These are phyloP conservation scores for Cephus sareptanus DNA, from an alignment of 2,888 invertebrate species.

Conservation along the genomic window DNA sequence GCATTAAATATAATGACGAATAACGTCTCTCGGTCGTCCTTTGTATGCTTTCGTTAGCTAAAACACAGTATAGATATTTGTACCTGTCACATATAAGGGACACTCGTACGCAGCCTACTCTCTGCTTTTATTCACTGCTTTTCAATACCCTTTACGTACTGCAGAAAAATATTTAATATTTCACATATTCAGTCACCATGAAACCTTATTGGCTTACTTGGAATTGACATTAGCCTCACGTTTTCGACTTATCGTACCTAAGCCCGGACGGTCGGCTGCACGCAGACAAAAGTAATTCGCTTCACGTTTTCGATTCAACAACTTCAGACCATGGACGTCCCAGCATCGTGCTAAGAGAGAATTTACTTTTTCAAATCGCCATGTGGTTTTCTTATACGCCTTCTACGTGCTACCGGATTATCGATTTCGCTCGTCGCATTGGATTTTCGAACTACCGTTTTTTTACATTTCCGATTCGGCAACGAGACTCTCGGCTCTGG, in stretches of 20 bases:
- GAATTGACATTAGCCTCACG: background rate
- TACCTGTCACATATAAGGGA: background rate
- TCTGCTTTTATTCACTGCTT: background rate
- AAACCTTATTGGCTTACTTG: background rate
- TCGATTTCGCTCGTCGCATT: no score
- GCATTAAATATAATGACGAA: background rate
- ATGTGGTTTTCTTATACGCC: no score
- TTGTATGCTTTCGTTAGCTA: background rate
- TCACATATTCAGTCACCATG: background rate
- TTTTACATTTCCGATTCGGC: background rate
- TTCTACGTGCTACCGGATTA: no score
- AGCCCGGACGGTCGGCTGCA: background rate
- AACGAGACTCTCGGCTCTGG: background rate
- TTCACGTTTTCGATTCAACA: background rate
- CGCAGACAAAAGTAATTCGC: background rate
- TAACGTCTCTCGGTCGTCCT: background rate
- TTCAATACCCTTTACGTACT: background rate
- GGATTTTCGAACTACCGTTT: background rate
- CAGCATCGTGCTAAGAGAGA: no score
- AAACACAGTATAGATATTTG: background rate
- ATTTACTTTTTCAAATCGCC: no score
- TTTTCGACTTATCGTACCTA: background rate
- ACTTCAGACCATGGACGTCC: background rate
- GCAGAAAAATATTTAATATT: background rate
- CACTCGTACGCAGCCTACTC: background rate